phyloP scores from a whole-genome alignment of 1,140 invertebrate species.

The Hycleus phaleratus region DNA sequence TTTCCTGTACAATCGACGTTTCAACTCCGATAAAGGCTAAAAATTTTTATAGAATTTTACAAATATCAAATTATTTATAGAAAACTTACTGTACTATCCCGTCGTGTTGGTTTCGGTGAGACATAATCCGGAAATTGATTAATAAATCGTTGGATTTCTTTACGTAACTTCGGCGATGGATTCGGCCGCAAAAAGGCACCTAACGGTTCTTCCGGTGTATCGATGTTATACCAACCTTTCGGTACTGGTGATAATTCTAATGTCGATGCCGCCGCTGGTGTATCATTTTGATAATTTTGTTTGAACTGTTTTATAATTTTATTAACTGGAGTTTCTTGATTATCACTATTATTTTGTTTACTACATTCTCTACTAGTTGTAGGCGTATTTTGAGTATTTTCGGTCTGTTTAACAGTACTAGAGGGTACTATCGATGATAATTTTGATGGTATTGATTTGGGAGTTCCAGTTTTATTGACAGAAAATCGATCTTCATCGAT shows the following conservation, averaged over 20 bases:
- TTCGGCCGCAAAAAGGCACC: slow-evolving; percentile 43
- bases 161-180: slow-evolving; percentile 47
- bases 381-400: background rate
- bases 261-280: background rate
- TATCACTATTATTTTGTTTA: background rate
- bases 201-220: slow-evolving; percentile 50
- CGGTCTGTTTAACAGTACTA: background rate
- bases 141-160: slow-evolving; percentile 43
- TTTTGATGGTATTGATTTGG: background rate
- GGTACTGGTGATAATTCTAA: slow-evolving; percentile 7
- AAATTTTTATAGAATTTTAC: slow-evolving; percentile 2
- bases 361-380: too few relatives aligned
- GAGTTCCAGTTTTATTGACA: slow-evolving; percentile 47
- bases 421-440: too few relatives aligned
- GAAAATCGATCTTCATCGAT: slow-evolving; percentile 51
- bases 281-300: background rate
- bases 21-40: slow-evolving; percentile 48
- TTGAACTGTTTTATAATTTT: background rate
- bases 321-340: slow-evolving; percentile 12
- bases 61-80: background rate
- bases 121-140: slow-evolving; percentile 43
- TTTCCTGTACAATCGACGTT: slow-evolving; percentile 40
- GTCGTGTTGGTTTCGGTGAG: slow-evolving; percentile 36
- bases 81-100: slow-evolving; percentile 42
- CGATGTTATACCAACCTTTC: slow-evolving; percentile 40